Conservation (phyloP, 1,140 invertebrate genomes). For the Leptopilina clavipes region DNA sequence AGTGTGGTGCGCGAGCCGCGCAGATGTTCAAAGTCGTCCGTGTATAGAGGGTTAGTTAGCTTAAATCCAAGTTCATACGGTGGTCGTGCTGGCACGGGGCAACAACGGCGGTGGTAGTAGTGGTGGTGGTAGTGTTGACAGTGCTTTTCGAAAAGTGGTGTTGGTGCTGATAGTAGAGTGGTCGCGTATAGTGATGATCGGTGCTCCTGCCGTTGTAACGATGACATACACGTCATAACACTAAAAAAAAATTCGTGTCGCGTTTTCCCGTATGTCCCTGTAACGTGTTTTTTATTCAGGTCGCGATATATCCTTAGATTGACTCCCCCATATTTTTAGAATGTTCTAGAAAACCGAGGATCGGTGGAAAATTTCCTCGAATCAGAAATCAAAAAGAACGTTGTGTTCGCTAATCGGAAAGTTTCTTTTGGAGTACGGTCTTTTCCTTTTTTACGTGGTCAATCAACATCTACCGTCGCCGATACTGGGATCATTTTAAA, state of each 20-base stretch:
- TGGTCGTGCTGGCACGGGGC: conserved; percentile 12
- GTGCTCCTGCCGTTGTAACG: conserved; percentile 28
- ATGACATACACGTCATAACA: conserved; percentile 47
- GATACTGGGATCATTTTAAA: not conserved
- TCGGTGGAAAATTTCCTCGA: not conserved
- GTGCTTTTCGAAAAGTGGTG: conserved; percentile 37
- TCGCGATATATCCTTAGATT: not conserved
- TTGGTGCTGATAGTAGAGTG: conserved; percentile 37
- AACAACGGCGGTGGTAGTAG: conserved; percentile 30
- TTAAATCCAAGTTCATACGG: conserved; percentile 29
- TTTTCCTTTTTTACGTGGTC: not conserved
- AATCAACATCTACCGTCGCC: conserved; percentile 16
- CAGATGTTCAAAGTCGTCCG: conserved; percentile 44
- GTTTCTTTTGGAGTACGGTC: not conserved
- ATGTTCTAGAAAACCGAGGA: not conserved
- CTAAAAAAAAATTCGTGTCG: not conserved
- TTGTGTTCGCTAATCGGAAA: not conserved
- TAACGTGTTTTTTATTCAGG: not conserved
- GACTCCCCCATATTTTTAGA: not conserved
- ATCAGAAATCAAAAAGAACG: not conserved
- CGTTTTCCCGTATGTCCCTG: not conserved
- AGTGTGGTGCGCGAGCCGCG: conserved; percentile 42
- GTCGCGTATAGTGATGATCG: conserved; percentile 38
- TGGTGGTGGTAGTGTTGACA: conserved; percentile 47
- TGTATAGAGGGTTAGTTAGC: conserved; percentile 20